Conservation (phyloP, 37 sponge, comb jelly and placozoan genomes). For the Cliona cf. orientalis region DNA sequence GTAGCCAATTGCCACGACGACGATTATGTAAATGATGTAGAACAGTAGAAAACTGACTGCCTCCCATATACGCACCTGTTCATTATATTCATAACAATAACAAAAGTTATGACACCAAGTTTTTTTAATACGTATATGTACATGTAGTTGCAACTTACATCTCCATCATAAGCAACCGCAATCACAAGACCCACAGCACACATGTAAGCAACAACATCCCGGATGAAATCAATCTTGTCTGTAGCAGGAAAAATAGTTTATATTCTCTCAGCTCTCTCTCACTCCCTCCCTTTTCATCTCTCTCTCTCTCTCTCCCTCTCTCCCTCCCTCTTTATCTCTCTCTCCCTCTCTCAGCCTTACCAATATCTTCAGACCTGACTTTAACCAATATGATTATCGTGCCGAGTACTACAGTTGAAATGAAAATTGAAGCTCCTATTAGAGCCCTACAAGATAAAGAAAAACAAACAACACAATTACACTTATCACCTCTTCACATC, state of each 20-base stretch:
- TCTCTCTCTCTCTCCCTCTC: background rate
- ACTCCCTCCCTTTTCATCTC: no score
- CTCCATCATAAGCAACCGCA: slow-evolving; percentile 69
- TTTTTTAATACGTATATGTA: background rate
- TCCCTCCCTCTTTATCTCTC: background rate
- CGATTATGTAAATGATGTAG: slow-evolving; percentile 77
- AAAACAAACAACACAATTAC: background rate
- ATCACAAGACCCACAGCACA: slow-evolving; percentile 65
- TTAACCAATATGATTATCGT: slow-evolving; percentile 52
- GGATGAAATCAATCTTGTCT: slow-evolving; percentile 71
- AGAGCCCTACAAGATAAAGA: slow-evolving; percentile 51
- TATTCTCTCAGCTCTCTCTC: background rate
- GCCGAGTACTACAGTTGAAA: slow-evolving; percentile 80
- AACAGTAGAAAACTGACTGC: slow-evolving; percentile 72
- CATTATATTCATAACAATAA: no score
- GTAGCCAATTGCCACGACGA: slow-evolving; percentile 62
- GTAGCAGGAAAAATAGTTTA: background rate
- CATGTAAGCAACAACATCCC: slow-evolving; percentile 77
- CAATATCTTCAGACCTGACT: slow-evolving; percentile 38
- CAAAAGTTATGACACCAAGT: no score
- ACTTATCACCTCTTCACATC: no score
- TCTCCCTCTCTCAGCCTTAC: no score
- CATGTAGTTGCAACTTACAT: slow-evolving; percentile 32
- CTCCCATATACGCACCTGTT: slow-evolving; percentile 78
- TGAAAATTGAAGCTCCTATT: slow-evolving; percentile 85